Base-by-base conservation (phyloP, 2,888 invertebrate genomes). In the Brachyptera putata region DNA sequence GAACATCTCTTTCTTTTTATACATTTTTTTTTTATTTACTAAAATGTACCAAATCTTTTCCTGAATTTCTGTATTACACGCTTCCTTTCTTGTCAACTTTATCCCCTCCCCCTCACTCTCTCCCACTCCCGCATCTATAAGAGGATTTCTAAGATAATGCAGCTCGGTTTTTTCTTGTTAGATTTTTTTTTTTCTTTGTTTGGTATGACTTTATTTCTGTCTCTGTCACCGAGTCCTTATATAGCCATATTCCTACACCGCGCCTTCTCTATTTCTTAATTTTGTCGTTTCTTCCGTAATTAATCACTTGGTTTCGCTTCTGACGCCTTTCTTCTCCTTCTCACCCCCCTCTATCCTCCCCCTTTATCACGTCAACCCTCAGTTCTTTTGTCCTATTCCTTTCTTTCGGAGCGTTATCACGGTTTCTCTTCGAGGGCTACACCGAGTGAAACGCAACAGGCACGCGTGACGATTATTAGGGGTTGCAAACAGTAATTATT, bases 131-230 rank as follows among this genome's bases (percentile, higher is more conserved):
- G 36, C 48, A 37, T 21, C 2, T 39, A 39, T 60, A 60, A 60
- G 60, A 60, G 48, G 60, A 60, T 60, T 60, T 60, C 37, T 36
- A 48, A 56, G 25, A 56, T 56, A 56, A 56, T 56, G 56, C 56
- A 56, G 60, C 48, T 56, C 26, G 22, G 48, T 43, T 37, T 26
- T 56, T 60, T 46, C 30, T n/a, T 18, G 16, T 16, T 49, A 25
- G 49, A 49, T 50, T 30, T 50, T 50, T 30, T 50, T 26, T 30
- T 50, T 24, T 50, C 26, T 25, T 50, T 22, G 30, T 25, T 50
- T 50, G 16, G 49, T 26, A 3, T 50, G 26, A 26, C 49, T 14
- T 13, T 26, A 16, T 13, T 30, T 13, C 25, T 22, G 48, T 50
- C 26, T 26, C 26, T 14, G 16, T 50, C 50, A 48, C 49, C 41